These are phyloP conservation scores for Sus cebifrons DNA, from an alignment of 2,797 vertebrate genomes.

Conservation along the genomic window DNA sequence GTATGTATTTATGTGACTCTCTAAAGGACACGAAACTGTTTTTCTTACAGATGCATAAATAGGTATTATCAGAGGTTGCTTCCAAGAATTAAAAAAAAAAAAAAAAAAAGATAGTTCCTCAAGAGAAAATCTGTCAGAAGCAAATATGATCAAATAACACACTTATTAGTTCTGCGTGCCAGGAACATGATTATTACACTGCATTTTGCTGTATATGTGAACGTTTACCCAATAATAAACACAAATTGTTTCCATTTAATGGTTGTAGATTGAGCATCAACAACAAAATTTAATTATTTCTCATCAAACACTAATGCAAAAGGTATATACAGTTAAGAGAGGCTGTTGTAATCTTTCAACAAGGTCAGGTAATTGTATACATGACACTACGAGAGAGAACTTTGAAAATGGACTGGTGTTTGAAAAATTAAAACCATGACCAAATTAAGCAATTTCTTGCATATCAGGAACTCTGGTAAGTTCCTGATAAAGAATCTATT, in stretches of 20 bases:
- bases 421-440: slow-evolving; percentile 53
- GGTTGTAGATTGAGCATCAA: not conserved
- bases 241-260: slow-evolving; percentile 46
- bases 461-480: not conserved
- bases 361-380: not conserved
- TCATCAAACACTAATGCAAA: slow-evolving; percentile 37
- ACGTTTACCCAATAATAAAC: slow-evolving; percentile 9
- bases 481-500: slow-evolving; percentile 25
- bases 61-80: not conserved
- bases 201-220: slow-evolving; percentile 10
- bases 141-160: not conserved
- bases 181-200: slow-evolving; percentile 4
- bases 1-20: not conserved
- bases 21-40: slow-evolving; percentile 58
- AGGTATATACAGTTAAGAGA: not conserved
- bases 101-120: slow-evolving; percentile 4
- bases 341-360: not conserved
- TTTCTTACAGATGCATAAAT: slow-evolving; percentile 1
- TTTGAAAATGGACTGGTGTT: slow-evolving; percentile 17
- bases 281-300: slow-evolving; percentile 12
- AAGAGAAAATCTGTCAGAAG: slow-evolving; percentile 44
- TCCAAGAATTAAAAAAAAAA: not conserved
- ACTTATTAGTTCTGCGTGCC: not conserved
- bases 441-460: slow-evolving; percentile 2
- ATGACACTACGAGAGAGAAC: not conserved